phyloP scores from a whole-genome alignment of 2,888 invertebrate genomes.

The Torymus tubicola region DNA sequence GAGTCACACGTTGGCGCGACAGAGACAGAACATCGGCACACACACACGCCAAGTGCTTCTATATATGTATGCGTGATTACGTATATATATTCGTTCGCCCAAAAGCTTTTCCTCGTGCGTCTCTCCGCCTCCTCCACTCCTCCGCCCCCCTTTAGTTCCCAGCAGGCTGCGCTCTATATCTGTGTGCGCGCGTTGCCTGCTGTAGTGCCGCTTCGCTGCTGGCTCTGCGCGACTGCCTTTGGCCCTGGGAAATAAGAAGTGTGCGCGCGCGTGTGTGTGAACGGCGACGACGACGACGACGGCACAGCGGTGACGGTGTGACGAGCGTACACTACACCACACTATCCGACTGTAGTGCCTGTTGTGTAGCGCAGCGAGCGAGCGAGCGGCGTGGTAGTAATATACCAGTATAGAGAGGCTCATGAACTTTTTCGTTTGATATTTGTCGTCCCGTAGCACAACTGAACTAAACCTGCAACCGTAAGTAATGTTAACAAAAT shows the following conservation, averaged over 20 bases:
- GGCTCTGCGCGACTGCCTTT: neutral
- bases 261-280: conserved; percentile 19
- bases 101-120: too few relatives aligned
- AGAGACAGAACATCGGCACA: too few relatives aligned
- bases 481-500: conserved; percentile 27
- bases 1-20: too few relatives aligned
- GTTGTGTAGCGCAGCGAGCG: neutral
- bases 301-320: too few relatives aligned
- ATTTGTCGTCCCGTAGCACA: conserved; percentile 29
- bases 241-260: conserved; percentile 45
- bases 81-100: too few relatives aligned
- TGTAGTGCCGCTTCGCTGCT: conserved; percentile 16
- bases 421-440: conserved; percentile 51
- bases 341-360: neutral
- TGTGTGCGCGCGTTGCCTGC: neutral
- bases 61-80: too few relatives aligned
- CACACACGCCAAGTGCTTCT: too few relatives aligned
- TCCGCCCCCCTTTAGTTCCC: too few relatives aligned
- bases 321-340: too few relatives aligned
- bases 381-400: conserved; percentile 25
- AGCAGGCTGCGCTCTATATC: neutral
- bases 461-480: conserved; percentile 8
- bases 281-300: too few relatives aligned
- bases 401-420: conserved; percentile 27
- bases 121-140: too few relatives aligned